phyloP scores from a whole-genome alignment of 2,113 vertebrate genomes.

The Dicaeum eximium region DNA sequence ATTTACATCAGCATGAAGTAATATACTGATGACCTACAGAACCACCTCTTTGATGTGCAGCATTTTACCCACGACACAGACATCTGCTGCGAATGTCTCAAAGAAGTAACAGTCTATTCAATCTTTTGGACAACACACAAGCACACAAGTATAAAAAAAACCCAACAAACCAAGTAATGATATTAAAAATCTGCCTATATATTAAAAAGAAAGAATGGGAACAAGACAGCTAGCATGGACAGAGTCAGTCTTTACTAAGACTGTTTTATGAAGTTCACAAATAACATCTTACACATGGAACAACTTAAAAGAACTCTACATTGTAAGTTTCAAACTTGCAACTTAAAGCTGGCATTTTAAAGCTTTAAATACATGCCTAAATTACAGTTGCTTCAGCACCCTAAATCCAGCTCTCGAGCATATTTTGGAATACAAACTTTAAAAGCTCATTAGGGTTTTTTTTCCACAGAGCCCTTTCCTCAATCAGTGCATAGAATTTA shows the following conservation, averaged over 20 bases:
- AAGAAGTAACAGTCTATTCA: neutral
- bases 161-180: neutral
- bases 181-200: neutral
- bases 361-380: neutral
- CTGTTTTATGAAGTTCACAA: neutral
- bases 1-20: neutral
- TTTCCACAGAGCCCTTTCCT: neutral
- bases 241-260: neutral
- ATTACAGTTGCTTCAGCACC: neutral
- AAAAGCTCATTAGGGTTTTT: neutral
- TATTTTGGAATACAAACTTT: neutral
- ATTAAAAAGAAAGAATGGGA: neutral
- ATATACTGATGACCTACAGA: neutral
- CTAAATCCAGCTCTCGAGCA: neutral
- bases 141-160: neutral
- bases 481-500: neutral
- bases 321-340: neutral
- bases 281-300: neutral
- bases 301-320: neutral
- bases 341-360: neutral
- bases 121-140: neutral
- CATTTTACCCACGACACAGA: neutral
- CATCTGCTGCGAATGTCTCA: neutral
- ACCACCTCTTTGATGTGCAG: neutral
- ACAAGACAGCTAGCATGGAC: neutral